Percentiles rank a stretch among this genome's conserved stretches.
phyloP scores from a whole-genome alignment of 2,797 vertebrate genomes.

The Tolypeutes matacus region DNA sequence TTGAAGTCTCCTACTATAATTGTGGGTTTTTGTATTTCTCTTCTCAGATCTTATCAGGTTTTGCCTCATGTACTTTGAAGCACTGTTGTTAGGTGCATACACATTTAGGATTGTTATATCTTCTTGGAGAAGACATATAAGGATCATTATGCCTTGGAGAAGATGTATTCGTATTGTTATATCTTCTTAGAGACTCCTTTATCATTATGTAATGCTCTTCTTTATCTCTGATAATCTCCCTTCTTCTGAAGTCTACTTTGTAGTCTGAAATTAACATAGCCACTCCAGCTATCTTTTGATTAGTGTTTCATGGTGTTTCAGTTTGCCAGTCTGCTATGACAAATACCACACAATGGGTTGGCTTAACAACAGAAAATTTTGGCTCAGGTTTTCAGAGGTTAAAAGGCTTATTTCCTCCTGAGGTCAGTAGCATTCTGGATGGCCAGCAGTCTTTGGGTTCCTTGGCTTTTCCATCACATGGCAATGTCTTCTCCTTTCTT shows the following conservation, averaged over 20 bases:
- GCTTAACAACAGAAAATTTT: no score
- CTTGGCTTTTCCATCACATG: no score
- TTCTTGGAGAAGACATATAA: slow-evolving; percentile 2
- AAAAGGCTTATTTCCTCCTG: no score
- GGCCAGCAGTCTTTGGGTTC: no score
- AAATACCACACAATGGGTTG: no score
- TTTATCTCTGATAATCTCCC: slow-evolving; percentile 40
- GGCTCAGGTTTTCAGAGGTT: no score
- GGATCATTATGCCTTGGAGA: no score
- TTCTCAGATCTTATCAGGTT: slow-evolving; percentile 20
- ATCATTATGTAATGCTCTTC: slow-evolving; percentile 27
- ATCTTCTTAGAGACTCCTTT: neutral
- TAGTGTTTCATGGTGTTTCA: neutral
- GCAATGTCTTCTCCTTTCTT: no score
- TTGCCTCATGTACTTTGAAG: slow-evolving; percentile 29
- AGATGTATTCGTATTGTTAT: neutral
- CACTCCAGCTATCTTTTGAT: slow-evolving; percentile 12
- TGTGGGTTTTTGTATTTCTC: neutral
- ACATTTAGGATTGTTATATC: slow-evolving; percentile 17
- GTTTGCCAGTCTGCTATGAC: no score
- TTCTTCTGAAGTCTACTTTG: slow-evolving; percentile 22
- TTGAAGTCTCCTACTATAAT: no score
- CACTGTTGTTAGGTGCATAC: neutral
- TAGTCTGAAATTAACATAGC: neutral
- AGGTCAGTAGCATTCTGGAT: no score